These are phyloP conservation scores for Tanypteryx hageni DNA, from an alignment of 2,888 invertebrate genomes.

Conservation along the genomic window DNA sequence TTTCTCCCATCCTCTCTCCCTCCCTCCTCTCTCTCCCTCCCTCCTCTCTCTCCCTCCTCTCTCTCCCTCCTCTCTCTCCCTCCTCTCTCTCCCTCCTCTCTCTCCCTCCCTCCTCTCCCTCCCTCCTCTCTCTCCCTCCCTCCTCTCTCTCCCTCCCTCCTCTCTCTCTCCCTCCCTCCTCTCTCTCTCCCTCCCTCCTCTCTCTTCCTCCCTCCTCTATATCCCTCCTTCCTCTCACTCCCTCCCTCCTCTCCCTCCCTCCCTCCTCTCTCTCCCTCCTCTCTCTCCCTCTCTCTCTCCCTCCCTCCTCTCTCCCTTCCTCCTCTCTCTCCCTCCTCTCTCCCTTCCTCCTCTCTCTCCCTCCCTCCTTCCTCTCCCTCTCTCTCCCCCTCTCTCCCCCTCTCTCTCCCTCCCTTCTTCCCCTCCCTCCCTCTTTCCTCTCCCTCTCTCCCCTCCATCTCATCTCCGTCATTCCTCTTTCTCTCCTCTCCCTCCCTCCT, in stretches of 20 bases:
- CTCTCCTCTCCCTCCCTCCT: not conserved
- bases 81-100: not conserved
- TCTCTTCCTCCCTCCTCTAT: not conserved
- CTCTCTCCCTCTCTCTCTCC: not conserved
- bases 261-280: not conserved
- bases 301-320: not conserved
- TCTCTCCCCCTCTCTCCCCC: not conserved
- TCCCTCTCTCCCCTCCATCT: not conserved
- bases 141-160: not conserved
- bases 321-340: not conserved
- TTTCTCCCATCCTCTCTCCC: not conserved
- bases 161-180: not conserved
- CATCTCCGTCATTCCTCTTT: not conserved
- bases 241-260: not conserved
- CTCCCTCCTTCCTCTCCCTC: not conserved
- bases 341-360: not conserved
- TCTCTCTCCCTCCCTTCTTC: not conserved
- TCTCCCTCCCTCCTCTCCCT: not conserved
- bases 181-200: not conserved
- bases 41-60: not conserved
- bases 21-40: not conserved
- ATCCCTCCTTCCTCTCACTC: not conserved
- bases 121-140: not conserved
- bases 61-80: not conserved
- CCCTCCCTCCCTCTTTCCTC: not conserved